Conservation (phyloP, 2,797 vertebrate genomes). For the Lates japonicus region DNA sequence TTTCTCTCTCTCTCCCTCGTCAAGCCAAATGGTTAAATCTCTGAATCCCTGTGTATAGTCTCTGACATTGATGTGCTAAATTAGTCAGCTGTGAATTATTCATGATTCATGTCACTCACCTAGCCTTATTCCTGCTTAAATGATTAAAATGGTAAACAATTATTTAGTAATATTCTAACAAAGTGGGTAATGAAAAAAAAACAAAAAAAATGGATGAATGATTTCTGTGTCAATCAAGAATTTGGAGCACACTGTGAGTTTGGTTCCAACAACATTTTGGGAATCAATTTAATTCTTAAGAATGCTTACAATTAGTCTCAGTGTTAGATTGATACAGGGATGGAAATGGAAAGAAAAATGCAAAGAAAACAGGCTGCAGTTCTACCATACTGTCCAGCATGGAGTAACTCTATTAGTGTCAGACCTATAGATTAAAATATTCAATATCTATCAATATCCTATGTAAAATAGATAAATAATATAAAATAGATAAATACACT, state of each 20-base stretch:
- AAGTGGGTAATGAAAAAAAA: neutral
- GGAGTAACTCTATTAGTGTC: neutral
- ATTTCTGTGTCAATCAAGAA: conserved; percentile 16
- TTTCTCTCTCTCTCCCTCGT: conserved; percentile 22
- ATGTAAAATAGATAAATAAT: neutral
- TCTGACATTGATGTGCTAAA: conserved; percentile 62
- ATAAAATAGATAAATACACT: neutral
- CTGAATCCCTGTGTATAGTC: conserved; percentile 58
- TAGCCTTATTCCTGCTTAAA: conserved; percentile 29
- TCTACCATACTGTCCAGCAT: neutral
- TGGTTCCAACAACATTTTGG: neutral
- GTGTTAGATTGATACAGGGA: neutral
- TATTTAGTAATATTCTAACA: conserved; percentile 25
- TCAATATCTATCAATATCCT: neutral
- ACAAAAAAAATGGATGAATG: neutral
- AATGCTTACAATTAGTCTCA: neutral
- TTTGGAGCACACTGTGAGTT: neutral
- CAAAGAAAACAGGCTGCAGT: neutral
- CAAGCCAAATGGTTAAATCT: conserved; percentile 69
- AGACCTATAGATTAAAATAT: neutral
- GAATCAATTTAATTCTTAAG: neutral
- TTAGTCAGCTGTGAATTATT: conserved; percentile 58
- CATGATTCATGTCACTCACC: conserved; percentile 39
- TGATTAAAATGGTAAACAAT: conserved; percentile 36
- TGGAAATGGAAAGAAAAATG: neutral